Evolutionary conservation across 2,113 vertebrate genomes (phyloP).

Genomic region (Rafetus swinhoei): DNA sequence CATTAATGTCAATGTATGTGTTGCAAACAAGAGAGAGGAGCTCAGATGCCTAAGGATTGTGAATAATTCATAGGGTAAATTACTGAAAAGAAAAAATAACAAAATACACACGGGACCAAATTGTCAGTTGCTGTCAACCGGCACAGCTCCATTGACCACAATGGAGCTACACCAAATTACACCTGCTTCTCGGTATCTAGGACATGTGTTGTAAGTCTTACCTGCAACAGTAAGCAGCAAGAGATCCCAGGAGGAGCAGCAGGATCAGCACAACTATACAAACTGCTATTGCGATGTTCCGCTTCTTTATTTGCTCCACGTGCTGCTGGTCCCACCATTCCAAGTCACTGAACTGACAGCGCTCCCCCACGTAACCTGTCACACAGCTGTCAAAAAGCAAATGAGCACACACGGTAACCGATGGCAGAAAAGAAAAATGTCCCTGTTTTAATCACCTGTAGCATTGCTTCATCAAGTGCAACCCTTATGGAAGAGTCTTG

Average conservation of each 20-base stretch:
- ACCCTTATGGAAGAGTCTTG: rapidly evolving
- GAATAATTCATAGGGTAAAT: background rate
- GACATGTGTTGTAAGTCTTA: constrained; percentile 13
- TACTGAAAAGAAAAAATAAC: background rate
- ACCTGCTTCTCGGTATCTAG: rapidly evolving
- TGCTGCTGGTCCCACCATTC: constrained; percentile 90
- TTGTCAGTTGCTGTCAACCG: background rate
- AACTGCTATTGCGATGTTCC: constrained; percentile 71
- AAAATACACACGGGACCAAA: background rate
- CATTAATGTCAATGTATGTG: rapidly evolving
- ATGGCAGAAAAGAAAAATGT: rapidly evolving
- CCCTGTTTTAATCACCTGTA: rapidly evolving
- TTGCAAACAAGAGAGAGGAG: background rate
- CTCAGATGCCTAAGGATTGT: background rate
- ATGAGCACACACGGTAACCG: background rate
- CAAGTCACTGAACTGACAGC: constrained; percentile 91
- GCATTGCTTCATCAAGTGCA: rapidly evolving
- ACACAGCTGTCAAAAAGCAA: constrained; percentile 80
- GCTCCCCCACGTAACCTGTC: constrained; percentile 86
- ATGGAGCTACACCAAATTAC: rapidly evolving
- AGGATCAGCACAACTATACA: constrained; percentile 71
- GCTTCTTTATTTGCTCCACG: constrained; percentile 75
- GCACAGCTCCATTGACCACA: background rate
- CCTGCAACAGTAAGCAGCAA: constrained; percentile 83
- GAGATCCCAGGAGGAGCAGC: constrained; percentile 82